A percentile compares a stretch with the other conserved stretches of the same genome.
phyloP scores from a whole-genome alignment of 1,140 invertebrate genomes.

The Megathymus violae region DNA sequence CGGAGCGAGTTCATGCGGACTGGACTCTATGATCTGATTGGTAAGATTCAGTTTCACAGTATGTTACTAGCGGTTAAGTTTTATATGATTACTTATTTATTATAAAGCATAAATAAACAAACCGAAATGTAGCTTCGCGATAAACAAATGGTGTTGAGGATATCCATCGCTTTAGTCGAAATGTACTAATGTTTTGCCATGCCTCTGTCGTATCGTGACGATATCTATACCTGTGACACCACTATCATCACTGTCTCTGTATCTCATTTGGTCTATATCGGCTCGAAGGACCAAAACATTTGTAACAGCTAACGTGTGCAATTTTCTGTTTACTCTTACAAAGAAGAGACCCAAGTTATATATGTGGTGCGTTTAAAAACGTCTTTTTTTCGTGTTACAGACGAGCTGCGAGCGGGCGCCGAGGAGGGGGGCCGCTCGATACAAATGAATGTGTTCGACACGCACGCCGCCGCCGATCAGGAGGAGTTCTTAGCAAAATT shows the following conservation, averaged over 20 bases:
- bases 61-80: too few species aligned
- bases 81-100: too few species aligned
- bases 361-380: too few species aligned
- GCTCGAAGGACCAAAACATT: not conserved
- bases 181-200: not conserved
- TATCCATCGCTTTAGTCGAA: not conserved
- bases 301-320: too few species aligned
- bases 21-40: slow-evolving; percentile 93
- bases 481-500: slow-evolving; percentile 97
- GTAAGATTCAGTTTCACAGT: slow-evolving; percentile 60
- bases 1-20: slow-evolving; percentile 97
- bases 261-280: too few species aligned
- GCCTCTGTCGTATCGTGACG: too few species aligned
- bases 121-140: too few species aligned
- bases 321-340: not conserved
- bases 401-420: slow-evolving; percentile 85
- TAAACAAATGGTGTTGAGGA: too few species aligned
- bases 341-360: too few species aligned
- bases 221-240: too few species aligned
- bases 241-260: too few species aligned
- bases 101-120: too few species aligned
- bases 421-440: slow-evolving; percentile 89
- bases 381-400: slow-evolving; percentile 47
- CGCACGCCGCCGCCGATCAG: slow-evolving; percentile 95
- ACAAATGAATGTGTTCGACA: slow-evolving; percentile 94